Base-by-base conservation (phyloP, 2,888 invertebrate genomes). In the Empis stercorea region DNA sequence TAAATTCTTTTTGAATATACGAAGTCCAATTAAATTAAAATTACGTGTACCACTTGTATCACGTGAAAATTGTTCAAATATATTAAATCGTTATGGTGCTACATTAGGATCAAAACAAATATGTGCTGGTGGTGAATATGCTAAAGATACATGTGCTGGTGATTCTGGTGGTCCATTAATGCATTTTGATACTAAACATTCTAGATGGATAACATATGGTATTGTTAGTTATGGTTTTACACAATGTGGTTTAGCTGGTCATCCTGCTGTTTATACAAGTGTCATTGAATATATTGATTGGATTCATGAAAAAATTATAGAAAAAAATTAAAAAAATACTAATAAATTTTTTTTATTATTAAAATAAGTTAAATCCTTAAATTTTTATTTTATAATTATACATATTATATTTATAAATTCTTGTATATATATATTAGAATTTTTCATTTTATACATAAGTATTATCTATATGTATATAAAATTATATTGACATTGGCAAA, bases 111-210 rank as follows among this genome's bases (percentile, higher is more conserved):
- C 73, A 0, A 73, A 70, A 15, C 81, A 82, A 57, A 58, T 85
- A 1, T 86, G 85, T 57, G 84, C 83, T 10, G 86, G 86, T 3
- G 82, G 86, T 0, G 72, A 73, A 34, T 73, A 70, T 47, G 74
- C 76, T 4, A 74, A 79, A 56, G 87, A 87, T 58, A 79, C 85
- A 0, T 87, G 87, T 57, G 73, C 71, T 14, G 86, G 86, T 0
- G 69, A 68, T 42, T 66, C 84, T 1, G 87, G 87, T 1, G 85
- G 85, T 4, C 85, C 87, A 0, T 65, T 87, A 6, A 85, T 86
- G 84, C 71, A 64, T 53, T 63, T 64, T 39, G 66, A 68, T 53
- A 60, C 60, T 1, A 66, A 57, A 42, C 69, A 68, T 27, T 64
- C 70, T 1, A 66, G 73, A 0, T 80, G 78, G 76, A 75, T 76